Conservation (phyloP, 2,797 vertebrate species). For the Tapirus indicus region DNA sequence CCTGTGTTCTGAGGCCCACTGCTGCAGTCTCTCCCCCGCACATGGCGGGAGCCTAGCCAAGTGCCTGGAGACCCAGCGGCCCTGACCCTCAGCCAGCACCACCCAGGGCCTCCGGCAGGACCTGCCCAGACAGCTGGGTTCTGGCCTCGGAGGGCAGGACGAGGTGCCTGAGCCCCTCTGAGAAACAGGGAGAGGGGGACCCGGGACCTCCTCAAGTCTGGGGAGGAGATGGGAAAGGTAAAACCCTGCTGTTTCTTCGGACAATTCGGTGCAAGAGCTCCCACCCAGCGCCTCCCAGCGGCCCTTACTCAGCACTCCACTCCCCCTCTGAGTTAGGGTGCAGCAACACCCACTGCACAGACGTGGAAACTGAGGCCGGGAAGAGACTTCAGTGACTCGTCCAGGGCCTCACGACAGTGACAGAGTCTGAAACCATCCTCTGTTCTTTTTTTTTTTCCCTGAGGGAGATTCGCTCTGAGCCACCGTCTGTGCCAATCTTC, state of each 20-base stretch:
- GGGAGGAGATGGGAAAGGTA: neutral
- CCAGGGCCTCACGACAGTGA: neutral
- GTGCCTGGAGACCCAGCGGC: neutral
- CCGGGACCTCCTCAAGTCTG: neutral
- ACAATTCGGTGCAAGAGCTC: too few species aligned
- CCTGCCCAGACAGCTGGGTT: neutral
- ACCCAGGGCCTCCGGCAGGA: too few species aligned
- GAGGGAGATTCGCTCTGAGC: too few species aligned
- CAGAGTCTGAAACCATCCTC: neutral
- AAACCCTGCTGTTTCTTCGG: neutral
- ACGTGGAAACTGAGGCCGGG: neutral
- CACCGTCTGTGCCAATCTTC: too few species aligned
- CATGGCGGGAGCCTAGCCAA: too few species aligned
- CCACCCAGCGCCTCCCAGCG: neutral
- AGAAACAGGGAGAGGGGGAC: neutral
- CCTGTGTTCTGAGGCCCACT: neutral
- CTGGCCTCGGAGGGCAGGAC: neutral
- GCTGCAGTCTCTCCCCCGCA: accelerated
- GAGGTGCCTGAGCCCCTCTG: accelerated
- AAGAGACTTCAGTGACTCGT: neutral
- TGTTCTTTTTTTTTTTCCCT: too few species aligned
- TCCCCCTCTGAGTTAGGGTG: neutral
- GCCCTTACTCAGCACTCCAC: neutral
- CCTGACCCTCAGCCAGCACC: neutral
- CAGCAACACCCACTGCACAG: neutral